These are phyloP conservation scores for Entomobrya multifasciata DNA, from an alignment of 2,888 invertebrate genomes.

Conservation along the genomic window DNA sequence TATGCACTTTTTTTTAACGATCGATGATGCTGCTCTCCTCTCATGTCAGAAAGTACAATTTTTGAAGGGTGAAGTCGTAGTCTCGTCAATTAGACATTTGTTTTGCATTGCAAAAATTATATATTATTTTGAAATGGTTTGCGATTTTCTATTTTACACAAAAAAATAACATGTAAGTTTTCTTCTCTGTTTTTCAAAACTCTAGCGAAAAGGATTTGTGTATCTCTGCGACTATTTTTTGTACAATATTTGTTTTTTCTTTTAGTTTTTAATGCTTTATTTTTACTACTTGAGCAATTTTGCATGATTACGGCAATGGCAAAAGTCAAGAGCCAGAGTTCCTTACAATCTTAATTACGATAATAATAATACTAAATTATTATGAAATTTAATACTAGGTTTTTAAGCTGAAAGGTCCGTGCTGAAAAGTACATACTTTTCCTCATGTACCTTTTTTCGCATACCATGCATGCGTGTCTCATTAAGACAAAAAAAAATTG, in stretches of 20 bases:
- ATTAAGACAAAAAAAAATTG: too few relatives aligned
- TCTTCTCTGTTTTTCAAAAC: too few relatives aligned
- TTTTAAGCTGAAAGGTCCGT: slow-evolving; percentile 13
- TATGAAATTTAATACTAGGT: slow-evolving; percentile 72
- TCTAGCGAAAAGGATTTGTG: too few relatives aligned
- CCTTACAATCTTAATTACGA: slow-evolving; percentile 68
- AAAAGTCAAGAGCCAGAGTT: slow-evolving; percentile 24
- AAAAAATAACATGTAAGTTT: slow-evolving; percentile 42
- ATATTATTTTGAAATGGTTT: too few relatives aligned
- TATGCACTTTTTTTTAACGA: slow-evolving; percentile 40
- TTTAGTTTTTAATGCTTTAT: too few relatives aligned
- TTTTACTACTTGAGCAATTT: too few relatives aligned
- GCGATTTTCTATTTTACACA: slow-evolving; percentile 59
- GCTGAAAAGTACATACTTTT: slow-evolving; percentile 61
- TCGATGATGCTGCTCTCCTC: too few relatives aligned
- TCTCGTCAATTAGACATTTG: too few relatives aligned
- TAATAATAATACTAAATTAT: slow-evolving; percentile 69
- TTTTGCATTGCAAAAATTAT: not conserved
- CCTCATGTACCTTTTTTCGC: slow-evolving; percentile 55
- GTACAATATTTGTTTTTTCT: too few relatives aligned
- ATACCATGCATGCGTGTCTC: slow-evolving; percentile 54
- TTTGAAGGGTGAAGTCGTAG: slow-evolving; percentile 27
- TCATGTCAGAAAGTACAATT: too few relatives aligned
- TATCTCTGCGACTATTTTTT: too few relatives aligned
- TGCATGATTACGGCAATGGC: not conserved